Base-by-base conservation (phyloP, 1,140 invertebrate species). In the Drosophila mayri region DNA sequence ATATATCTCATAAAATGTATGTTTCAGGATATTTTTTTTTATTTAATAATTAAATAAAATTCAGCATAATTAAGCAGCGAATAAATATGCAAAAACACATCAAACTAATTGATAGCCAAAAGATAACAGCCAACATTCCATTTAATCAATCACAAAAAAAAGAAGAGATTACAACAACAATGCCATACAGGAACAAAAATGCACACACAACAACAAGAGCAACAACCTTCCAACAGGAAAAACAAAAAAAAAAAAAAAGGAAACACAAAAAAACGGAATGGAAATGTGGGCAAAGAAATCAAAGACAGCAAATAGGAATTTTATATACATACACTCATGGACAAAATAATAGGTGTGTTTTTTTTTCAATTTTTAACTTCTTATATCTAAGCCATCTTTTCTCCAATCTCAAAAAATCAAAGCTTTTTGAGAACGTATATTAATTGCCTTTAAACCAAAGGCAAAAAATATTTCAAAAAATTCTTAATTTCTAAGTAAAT, bases 251-350 rank as follows among this genome's bases (percentile, higher is more conserved):
- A 52, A 44, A 14, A 55, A 65, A 54, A 30, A 37, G 41, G 49
- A 52, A 44, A 16, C 25, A 25, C 25, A 46, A 46, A 57, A 62
- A 54, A 68, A 25, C 47, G n/a, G 12, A 37, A 38, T 55, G 32
- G 2, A 54, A 54, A 54, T 37, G 50, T 18, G 25, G 16, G 11
- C 28, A 30, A 79, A 65, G 75, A 82, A 82, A 83, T 79, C 80
- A 82, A 82, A 82, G 79, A 70, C 60, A 79, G 49, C 38, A 43
- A 47, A 74, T 64, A 37, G 54, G 49, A 58, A 38, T 71, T 37
- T 70, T 37, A 20, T 60, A 73, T 32, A 22, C 46, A 62, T 37
- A 47, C 40, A 57, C n/a, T n/a, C n/a, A n/a, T n/a, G n/a, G n/a
- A n/a, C n/a, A n/a, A n/a, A n/a, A n/a, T n/a, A n/a, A n/a, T n/a